These are phyloP conservation scores for Nysson spinosus DNA, from an alignment of 2,888 invertebrate species.

Conservation along the genomic window DNA sequence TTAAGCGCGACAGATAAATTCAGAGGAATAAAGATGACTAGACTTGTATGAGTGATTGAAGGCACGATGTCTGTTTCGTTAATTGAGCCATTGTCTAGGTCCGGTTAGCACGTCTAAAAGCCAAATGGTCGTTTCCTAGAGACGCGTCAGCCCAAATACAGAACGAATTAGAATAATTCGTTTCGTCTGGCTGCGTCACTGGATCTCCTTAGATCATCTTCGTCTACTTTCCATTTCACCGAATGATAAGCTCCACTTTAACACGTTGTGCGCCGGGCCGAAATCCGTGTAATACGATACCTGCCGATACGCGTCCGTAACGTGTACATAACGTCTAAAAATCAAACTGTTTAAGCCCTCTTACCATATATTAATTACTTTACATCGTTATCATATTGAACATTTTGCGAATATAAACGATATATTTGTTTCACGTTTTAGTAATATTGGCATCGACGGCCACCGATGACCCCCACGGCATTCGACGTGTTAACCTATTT, in stretches of 20 bases:
- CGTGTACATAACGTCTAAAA: too few species aligned
- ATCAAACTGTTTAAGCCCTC: too few species aligned
- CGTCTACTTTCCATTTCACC: not conserved
- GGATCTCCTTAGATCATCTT: constrained; percentile 24
- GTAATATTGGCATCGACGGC: too few species aligned
- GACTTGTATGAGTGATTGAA: constrained; percentile 33
- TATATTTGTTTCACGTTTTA: too few species aligned
- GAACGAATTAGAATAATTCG: constrained; percentile 72
- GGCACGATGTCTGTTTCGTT: constrained; percentile 43
- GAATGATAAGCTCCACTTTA: constrained; percentile 29
- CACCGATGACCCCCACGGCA: too few species aligned
- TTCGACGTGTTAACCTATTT: not conserved
- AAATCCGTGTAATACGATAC: too few species aligned
- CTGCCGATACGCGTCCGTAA: too few species aligned
- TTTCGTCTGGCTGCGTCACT: constrained; percentile 66
- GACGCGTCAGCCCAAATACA: constrained; percentile 67
- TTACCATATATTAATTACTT: too few species aligned
- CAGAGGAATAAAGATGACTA: not conserved
- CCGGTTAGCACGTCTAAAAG: constrained; percentile 62
- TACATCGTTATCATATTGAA: too few species aligned
- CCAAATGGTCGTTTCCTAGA: constrained; percentile 68
- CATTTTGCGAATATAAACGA: too few species aligned
- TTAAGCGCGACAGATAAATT: too few species aligned
- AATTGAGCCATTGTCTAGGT: constrained; percentile 64
- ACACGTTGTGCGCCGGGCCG: too few species aligned